Evolutionary conservation across 2,113 vertebrate genomes (phyloP), one percentile per base, ranked within the genome.

Genomic region (Smithornis capensis): DNA sequence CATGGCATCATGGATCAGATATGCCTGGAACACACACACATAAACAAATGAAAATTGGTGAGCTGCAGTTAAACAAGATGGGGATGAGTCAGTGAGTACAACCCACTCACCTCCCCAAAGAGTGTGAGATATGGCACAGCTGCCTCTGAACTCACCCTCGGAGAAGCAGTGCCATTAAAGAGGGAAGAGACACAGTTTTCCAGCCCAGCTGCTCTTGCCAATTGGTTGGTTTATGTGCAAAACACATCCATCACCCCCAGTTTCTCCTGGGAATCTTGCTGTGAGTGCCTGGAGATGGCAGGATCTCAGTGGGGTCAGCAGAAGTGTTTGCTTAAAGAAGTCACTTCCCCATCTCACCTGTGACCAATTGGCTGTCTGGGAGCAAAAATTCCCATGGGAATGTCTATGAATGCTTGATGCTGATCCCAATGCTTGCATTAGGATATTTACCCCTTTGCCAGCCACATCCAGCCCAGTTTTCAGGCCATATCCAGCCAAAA

Each of bases 51-150:
- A 22, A 80, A 90, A 75, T 9, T 52, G 82, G 83, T 90, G 85
- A 88, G 89, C 86, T 94, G 91, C 93, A 83, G 84, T 85, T 47
- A 49, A 95, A 87, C 59, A 29, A 49, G 76, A 64, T 35, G 56
- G 17, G 52, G 83, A 90, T 95, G 95, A 96, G 14, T 97, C 94
- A 94, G 38, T 70, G 33, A 78, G 59, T 22, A 60, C 93, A 93
- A 24, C 84, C 87, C 93, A 87, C 95, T 84, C 95, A 92, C 75
- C 89, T 94, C 90, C 93, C 90, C 75, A 87, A 55, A 64, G 59
- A 65, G 44, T 16, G 25, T 24, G 56, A 96, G 90, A 81, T 47
- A 71, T 44, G 87, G 74, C 89, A 76, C 71, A 89, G 83, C 83
- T 96, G 90, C 80, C 88, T 85, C 67, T 25, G 19, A 93, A 85